Base-by-base conservation (phyloP, 2,113 vertebrate genomes). In the Daubentonia madagascariensis region DNA sequence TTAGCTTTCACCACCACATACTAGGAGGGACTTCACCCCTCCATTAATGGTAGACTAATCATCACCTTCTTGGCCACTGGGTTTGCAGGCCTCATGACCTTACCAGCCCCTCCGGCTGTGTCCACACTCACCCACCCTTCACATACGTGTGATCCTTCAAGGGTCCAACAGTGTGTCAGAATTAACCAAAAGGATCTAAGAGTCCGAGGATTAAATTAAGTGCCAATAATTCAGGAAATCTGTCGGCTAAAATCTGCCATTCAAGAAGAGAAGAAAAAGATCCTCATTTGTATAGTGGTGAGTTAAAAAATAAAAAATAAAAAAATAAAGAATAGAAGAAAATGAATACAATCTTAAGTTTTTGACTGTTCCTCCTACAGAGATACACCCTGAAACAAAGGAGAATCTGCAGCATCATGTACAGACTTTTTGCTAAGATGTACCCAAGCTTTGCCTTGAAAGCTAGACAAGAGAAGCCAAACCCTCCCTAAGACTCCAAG, bases 341-440 rank as follows among this genome's bases (percentile, higher is more conserved):
- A 78, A 18, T 92, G 12, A 89, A 95, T 87, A 75, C 90, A 97
- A n/a, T 87, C 28, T 48, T 88, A 68, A 91, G 67, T 78, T 89
- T n/a, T 86, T 85, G n/a, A 37, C 23, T 57, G 12, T 45, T 52
- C 40, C 6, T 97, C 35, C 28, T 80, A 30, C 28, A 92, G 17
- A 94, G 45, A 92, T 43, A 37, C 0, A 73, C 52, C 35, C 76
- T 59, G 63, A 94, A 85, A 68, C 32, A 76, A 18, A 73, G 32
- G 8, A 67, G 25, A 92, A 67, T 45, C 10, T 37, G 25, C 54
- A 68, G 12, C 28, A 61, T 35, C 59, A 85, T 37, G 16, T 13
- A 35, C 22, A 92, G 32, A 75, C 22, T 68, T 94, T 94, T 95
- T 76, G 48, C 63, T 61, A 92, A 94, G 37, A 63, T 45, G 2